Evolutionary conservation across 2,888 invertebrate genomes (phyloP), one percentile per base, ranked within the genome.

Genomic region (Scaptomyza polygonia): DNA sequence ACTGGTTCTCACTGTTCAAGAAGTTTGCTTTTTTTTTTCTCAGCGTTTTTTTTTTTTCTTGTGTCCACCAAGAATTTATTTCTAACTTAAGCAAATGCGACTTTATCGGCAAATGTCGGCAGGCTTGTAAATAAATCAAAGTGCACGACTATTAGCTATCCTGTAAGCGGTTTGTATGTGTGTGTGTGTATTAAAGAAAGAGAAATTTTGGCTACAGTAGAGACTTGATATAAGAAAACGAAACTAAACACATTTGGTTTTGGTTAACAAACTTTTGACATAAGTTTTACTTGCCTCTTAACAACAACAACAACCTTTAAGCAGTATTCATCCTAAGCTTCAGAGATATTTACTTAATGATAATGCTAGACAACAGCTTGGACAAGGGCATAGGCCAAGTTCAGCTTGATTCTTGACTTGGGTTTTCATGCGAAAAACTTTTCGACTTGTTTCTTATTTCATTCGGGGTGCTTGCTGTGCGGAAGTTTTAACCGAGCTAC

Each of bases 51-150:
- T 25, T 25, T 25, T 52, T 45, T 44, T 52, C 53, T 53, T 56
- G 36, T 49, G 57, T 63, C 67, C 73, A 73, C 71, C 67, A 74
- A 85, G 87, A 86, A 86, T 85, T 86, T 84, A 79, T 86, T 86
- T 87, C 87, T 85, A 87, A 86, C 71, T 64, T 78, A 87, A 79
- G 78, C 87, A 86, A 86, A 84, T 59, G 82, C 74, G 87, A 80
- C 87, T 77, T 86, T 76, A 86, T 81, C 84, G 81, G 67, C 9
- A 57, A 67, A 72, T 49, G 39, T 16, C 52, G 51, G 51, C 43
- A 53, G 42, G 43, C 51, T 52, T 65, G 42, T 49, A 65, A 74
- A 49, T 47, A 54, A 40, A 21, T 53, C 54, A 25, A 49, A 52
- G 21, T 68, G 59, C 57, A 11, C 56, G 72, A 70, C 76, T 59